Evolutionary conservation across 2,113 vertebrate species (phyloP).

Genomic region (Electrona antarctica): DNA sequence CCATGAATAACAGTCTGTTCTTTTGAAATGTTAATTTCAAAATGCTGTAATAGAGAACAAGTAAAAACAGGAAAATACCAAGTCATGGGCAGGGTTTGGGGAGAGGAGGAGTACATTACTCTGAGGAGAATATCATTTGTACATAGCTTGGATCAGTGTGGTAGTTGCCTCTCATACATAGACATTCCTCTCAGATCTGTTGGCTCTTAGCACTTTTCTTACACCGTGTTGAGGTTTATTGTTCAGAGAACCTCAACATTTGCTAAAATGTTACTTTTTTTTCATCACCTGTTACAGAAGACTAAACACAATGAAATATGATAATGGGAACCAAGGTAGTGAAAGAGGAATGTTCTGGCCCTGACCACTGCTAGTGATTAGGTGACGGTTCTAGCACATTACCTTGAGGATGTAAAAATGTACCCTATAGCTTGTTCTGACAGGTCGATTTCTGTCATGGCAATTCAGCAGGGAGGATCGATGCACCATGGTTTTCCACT

Average conservation of each 20-base stretch:
- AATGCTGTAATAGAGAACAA: background rate
- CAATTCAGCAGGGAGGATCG: constrained; percentile 15
- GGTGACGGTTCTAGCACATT: constrained; percentile 36
- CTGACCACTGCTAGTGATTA: constrained; percentile 27
- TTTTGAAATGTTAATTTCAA: constrained; percentile 39
- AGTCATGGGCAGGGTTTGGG: constrained; percentile 31
- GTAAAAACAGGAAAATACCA: background rate
- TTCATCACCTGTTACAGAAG: constrained; percentile 14
- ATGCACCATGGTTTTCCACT: constrained; percentile 14
- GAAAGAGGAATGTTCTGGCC: constrained; percentile 32
- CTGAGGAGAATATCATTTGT: constrained; percentile 51
- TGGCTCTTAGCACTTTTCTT: constrained; percentile 31
- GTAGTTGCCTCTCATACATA: constrained; percentile 45
- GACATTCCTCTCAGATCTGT: constrained; percentile 61
- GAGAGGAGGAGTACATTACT: constrained; percentile 20
- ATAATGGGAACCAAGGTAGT: constrained; percentile 16
- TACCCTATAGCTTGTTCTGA: constrained; percentile 5
- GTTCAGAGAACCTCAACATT: constrained; percentile 16
- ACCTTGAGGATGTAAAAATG: constrained; percentile 28
- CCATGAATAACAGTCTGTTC: constrained; percentile 22
- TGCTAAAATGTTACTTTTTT: constrained; percentile 4
- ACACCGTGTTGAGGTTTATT: constrained; percentile 6
- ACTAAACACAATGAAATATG: constrained; percentile 3
- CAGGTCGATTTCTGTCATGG: constrained; percentile 34
- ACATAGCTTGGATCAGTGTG: constrained; percentile 61